phyloP scores from a whole-genome alignment of 1,140 invertebrate genomes.

The Trichonephila clavata region DNA sequence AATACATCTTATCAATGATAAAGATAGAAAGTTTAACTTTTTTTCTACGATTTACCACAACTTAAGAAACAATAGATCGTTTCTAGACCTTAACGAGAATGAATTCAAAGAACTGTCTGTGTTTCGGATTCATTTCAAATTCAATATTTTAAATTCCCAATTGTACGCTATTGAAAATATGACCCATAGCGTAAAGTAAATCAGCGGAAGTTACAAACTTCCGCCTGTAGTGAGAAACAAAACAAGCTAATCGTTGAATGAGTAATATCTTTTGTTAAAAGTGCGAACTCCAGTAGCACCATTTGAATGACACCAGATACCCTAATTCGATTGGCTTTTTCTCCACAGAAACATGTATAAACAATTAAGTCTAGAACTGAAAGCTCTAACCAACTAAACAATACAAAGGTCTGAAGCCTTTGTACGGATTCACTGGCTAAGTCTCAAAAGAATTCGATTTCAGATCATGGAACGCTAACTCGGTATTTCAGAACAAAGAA shows the following conservation, averaged over 20 bases:
- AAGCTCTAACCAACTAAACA: not conserved
- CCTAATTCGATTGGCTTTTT: constrained; percentile 35
- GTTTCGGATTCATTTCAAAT: not conserved
- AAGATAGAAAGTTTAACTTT: not conserved
- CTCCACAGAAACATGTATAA: not conserved
- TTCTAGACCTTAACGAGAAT: not conserved
- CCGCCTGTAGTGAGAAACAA: not conserved
- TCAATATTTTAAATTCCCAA: not conserved
- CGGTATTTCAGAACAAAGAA: constrained; percentile 42
- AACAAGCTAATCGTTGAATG: not conserved
- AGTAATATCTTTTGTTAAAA: constrained; percentile 14
- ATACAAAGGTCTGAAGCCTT: not conserved
- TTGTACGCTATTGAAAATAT: not conserved
- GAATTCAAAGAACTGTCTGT: not conserved
- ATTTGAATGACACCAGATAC: constrained; percentile 42
- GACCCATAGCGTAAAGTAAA: not conserved
- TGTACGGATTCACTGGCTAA: not conserved
- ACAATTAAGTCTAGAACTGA: constrained; percentile 23
- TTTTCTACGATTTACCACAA: not conserved
- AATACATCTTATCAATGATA: not conserved
- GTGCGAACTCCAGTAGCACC: constrained; percentile 5
- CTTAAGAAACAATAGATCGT: not conserved
- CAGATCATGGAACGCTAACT: not conserved
- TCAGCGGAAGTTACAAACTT: constrained; percentile 16
- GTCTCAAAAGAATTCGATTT: constrained; percentile 6